Evolutionary conservation across 2,113 vertebrate species (phyloP).

Genomic region (Periophthalmus modestus): DNA sequence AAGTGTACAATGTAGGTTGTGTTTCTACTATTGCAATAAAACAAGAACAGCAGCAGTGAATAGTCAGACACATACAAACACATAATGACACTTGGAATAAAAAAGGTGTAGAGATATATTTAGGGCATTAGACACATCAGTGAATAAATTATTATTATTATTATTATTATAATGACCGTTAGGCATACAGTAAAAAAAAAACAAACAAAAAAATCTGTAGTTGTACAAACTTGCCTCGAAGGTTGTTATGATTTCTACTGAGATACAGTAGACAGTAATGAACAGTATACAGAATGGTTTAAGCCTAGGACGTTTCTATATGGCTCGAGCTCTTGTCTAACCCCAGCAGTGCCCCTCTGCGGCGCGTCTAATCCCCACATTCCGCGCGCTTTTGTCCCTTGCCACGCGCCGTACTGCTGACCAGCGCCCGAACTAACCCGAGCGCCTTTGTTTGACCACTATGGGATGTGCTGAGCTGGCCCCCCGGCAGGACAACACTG

Average conservation of each 20-base stretch:
- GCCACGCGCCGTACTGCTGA: slow-evolving; percentile 73
- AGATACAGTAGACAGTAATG: not conserved
- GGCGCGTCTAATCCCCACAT: slow-evolving; percentile 65
- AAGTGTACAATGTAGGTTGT: not conserved
- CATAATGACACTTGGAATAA: not conserved
- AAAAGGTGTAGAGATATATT: not conserved
- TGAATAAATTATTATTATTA: not conserved
- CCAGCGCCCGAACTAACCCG: slow-evolving; percentile 69
- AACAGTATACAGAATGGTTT: not conserved
- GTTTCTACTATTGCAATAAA: not conserved
- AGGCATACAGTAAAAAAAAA: not conserved
- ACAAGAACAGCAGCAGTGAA: not conserved
- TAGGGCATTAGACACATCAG: not conserved
- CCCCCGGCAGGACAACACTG: slow-evolving; percentile 37
- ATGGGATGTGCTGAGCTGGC: slow-evolving; percentile 78
- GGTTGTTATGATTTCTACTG: not conserved
- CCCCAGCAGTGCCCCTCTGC: slow-evolving; percentile 27
- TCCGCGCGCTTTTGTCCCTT: slow-evolving; percentile 61
- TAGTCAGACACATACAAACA: not conserved
- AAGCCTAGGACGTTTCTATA: slow-evolving; percentile 12
- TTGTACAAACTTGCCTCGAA: not conserved
- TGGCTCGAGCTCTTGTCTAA: not conserved
- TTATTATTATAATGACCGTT: not conserved
- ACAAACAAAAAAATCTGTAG: too few relatives aligned
- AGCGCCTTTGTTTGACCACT: slow-evolving; percentile 63